phyloP scores from a whole-genome alignment of 2,113 vertebrate genomes.

The Notarius lentiginosus region DNA sequence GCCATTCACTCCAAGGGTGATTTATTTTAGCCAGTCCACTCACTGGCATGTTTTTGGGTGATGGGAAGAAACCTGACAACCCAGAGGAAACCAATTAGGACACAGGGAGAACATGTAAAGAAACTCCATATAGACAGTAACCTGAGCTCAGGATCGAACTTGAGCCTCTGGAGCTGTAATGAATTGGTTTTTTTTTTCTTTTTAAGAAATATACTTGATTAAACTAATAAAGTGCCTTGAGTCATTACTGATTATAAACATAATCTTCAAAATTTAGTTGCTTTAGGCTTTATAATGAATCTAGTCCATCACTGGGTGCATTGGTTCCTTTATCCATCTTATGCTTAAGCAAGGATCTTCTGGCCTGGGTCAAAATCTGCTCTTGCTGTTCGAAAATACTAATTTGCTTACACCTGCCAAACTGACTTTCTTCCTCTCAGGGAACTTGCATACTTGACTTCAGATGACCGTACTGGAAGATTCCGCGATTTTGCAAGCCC shows the following conservation, averaged over 20 bases:
- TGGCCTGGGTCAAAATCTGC: constrained; percentile 25
- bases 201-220: background rate
- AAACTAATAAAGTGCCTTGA: background rate
- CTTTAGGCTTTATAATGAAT: background rate
- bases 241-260: background rate
- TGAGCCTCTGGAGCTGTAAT: background rate
- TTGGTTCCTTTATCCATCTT: background rate
- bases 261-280: background rate
- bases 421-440: constrained; percentile 34
- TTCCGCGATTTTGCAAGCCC: constrained; percentile 11
- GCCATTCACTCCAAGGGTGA: background rate
- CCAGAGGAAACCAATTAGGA: background rate
- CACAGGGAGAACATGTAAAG: background rate
- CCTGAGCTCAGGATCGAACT: background rate
- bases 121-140: background rate
- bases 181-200: background rate
- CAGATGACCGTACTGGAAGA: constrained; percentile 4
- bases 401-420: constrained; percentile 39
- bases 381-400: constrained; percentile 26
- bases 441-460: constrained; percentile 38
- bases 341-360: background rate
- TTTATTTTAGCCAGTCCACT: background rate
- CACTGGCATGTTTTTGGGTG: background rate
- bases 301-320: background rate
- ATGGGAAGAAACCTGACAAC: background rate